phyloP scores from a whole-genome alignment of 2,113 vertebrate genomes.

The Tonatia bakeri region DNA sequence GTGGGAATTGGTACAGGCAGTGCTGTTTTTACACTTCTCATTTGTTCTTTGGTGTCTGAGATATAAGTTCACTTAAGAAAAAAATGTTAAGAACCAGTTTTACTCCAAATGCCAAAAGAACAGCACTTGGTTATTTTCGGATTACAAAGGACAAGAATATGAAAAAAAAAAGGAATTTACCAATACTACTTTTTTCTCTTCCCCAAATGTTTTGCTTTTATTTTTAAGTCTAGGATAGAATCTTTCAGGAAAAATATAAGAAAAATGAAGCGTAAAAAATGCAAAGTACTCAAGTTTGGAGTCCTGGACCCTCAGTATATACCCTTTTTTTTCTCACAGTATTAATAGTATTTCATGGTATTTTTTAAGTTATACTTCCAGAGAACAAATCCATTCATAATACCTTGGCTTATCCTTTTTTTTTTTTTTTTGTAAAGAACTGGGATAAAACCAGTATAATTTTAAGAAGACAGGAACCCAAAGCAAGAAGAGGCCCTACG shows the following conservation, averaged over 20 bases:
- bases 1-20: slow-evolving; percentile 36
- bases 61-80: slow-evolving; percentile 49
- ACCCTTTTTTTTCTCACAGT: neutral
- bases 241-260: neutral
- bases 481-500: neutral
- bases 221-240: neutral
- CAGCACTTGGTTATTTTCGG: slow-evolving; percentile 13
- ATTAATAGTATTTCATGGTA: neutral
- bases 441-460: neutral
- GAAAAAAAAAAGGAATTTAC: neutral
- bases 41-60: slow-evolving; percentile 42
- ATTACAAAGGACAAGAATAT: neutral
- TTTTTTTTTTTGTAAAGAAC: neutral
- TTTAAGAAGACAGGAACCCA: neutral
- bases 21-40: slow-evolving; percentile 34
- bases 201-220: neutral
- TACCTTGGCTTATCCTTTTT: neutral
- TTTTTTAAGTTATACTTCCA: slow-evolving; percentile 30
- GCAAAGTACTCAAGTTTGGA: neutral
- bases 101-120: slow-evolving; percentile 26
- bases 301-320: neutral
- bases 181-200: neutral
- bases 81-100: slow-evolving; percentile 1
- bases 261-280: neutral
- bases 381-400: neutral